A percentile compares a stretch with the other conserved stretches of the same genome.
Evolutionary conservation across 2,888 invertebrate genomes (phyloP).

Genomic region (Orthosia gracilis): DNA sequence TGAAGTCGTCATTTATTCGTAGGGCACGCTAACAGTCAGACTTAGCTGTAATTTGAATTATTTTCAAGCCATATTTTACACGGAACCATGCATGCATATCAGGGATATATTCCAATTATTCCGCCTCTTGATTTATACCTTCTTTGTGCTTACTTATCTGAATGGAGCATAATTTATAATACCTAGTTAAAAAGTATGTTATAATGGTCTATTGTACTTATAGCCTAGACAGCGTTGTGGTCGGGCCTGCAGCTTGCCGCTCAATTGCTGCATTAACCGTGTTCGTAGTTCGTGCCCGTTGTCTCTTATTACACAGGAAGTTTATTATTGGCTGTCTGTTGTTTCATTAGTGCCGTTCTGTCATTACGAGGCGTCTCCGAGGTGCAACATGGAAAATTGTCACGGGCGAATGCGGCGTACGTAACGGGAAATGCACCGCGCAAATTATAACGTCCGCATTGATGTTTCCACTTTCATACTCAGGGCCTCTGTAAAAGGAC

Average conservation of each 20-base stretch:
- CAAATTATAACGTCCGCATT: constrained; percentile 83
- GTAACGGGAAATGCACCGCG: constrained; percentile 83
- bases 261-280: constrained; percentile 65
- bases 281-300: constrained; percentile 71
- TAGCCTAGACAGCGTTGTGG: constrained; percentile 68
- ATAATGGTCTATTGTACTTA: constrained; percentile 62
- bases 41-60: constrained; percentile 24
- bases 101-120: constrained; percentile 61
- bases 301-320: constrained; percentile 81
- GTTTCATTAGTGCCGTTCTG: constrained; percentile 83
- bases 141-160: constrained; percentile 65
- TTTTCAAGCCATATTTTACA: constrained; percentile 42
- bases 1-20: constrained; percentile 37
- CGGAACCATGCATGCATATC: constrained; percentile 38
- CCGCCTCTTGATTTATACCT: constrained; percentile 60
- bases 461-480: constrained; percentile 75
- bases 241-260: constrained; percentile 62
- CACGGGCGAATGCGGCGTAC: constrained; percentile 79
- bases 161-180: constrained; percentile 60
- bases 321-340: constrained; percentile 79
- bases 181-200: constrained; percentile 58
- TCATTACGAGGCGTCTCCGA: constrained; percentile 80
- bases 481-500: constrained; percentile 54
- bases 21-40: constrained; percentile 6
- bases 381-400: constrained; percentile 72